Conservation (phyloP, 2,888 invertebrate species). For the Idaea aversata region DNA sequence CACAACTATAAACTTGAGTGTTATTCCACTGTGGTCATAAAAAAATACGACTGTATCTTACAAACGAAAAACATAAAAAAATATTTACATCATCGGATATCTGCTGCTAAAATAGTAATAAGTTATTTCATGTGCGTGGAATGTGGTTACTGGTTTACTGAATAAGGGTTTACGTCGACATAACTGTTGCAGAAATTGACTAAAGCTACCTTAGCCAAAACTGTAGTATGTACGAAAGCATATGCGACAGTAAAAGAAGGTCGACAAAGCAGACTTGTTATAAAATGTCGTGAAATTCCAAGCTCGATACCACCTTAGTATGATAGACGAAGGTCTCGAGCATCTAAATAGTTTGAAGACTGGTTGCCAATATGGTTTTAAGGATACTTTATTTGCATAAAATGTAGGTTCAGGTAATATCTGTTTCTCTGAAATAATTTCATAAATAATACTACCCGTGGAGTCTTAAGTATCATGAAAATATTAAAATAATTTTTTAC, state of each 20-base stretch:
- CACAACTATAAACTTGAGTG: constrained; percentile 19
- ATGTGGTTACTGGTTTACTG: neutral
- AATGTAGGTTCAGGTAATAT: too few relatives aligned
- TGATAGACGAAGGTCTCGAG: too few relatives aligned
- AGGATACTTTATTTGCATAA: too few relatives aligned
- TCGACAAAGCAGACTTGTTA: neutral
- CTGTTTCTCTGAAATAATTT: neutral
- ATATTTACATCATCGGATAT: constrained; percentile 10
- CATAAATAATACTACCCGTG: neutral
- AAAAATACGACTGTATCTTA: constrained; percentile 3
- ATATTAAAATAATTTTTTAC: neutral
- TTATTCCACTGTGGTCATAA: constrained; percentile 14
- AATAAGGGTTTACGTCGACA: neutral
- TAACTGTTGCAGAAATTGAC: neutral
- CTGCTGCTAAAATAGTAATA: neutral
- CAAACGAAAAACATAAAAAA: constrained; percentile 3
- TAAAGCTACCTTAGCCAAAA: neutral
- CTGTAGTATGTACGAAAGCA: neutral
- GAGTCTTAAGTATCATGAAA: neutral
- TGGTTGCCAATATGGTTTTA: too few relatives aligned
- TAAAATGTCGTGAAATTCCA: too few relatives aligned
- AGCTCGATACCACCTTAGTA: too few relatives aligned
- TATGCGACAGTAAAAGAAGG: neutral
- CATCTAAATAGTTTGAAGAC: too few relatives aligned
- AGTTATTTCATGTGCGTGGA: neutral